Evolutionary conservation across 2,797 vertebrate species (phyloP).

Genomic region (Cossypha niveicapilla): DNA sequence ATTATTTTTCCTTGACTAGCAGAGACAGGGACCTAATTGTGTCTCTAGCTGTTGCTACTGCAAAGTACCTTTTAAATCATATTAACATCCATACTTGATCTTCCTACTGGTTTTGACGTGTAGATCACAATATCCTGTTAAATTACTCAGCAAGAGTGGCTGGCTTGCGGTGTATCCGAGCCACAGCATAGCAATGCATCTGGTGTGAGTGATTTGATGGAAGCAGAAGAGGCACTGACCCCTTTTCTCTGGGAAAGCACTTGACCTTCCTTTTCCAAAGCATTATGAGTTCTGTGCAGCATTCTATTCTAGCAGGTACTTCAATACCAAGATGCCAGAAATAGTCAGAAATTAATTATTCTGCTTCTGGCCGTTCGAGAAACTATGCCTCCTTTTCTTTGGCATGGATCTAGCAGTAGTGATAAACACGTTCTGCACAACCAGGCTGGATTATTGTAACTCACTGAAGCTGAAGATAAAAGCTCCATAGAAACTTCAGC

Average conservation of each 20-base stretch:
- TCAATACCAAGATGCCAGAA: neutral
- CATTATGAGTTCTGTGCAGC: neutral
- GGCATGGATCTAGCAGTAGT: neutral
- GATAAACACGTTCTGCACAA: neutral
- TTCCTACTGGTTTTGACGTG: neutral
- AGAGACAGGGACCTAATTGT: conserved; percentile 12
- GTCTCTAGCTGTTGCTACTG: neutral
- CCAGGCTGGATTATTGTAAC: neutral
- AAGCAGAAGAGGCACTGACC: neutral
- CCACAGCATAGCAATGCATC: neutral
- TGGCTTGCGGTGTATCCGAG: neutral
- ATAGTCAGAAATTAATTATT: conserved; percentile 32
- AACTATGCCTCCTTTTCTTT: neutral
- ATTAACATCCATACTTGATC: conserved; percentile 1
- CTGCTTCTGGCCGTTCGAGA: neutral
- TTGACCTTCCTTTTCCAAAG: conserved; percentile 23
- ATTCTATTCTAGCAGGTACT: neutral
- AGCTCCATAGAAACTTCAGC: conserved; percentile 15
- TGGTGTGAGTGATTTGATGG: neutral
- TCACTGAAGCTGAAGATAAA: conserved; percentile 45
- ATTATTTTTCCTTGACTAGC: conserved; percentile 1
- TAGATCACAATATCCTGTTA: neutral
- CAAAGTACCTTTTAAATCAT: conserved; percentile 36
- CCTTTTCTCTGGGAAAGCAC: neutral
- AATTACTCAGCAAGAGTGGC: neutral